These are phyloP conservation scores for Halictus rubicundus DNA, from an alignment of 1,140 invertebrate species.

Conservation along the genomic window DNA sequence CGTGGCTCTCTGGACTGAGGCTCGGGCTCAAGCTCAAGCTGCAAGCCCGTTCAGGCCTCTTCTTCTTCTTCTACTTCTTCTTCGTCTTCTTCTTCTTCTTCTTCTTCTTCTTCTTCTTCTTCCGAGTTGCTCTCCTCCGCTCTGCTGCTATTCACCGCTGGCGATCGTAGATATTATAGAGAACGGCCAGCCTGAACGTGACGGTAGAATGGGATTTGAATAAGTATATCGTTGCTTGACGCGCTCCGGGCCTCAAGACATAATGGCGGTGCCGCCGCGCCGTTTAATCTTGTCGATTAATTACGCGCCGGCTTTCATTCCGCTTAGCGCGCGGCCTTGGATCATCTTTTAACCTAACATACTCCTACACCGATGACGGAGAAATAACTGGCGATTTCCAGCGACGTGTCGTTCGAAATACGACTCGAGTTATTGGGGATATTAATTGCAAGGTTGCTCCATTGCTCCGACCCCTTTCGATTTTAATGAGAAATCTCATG, in stretches of 20 bases:
- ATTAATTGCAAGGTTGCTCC: too few relatives aligned
- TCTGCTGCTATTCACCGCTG: slow-evolving; percentile 50
- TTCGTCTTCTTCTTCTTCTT: too few relatives aligned
- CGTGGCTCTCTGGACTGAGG: not conserved
- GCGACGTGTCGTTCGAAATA: too few relatives aligned
- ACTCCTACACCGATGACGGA: too few relatives aligned
- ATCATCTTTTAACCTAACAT: not conserved
- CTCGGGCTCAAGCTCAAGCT: too few relatives aligned
- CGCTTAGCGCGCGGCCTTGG: not conserved
- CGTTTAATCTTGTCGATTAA: slow-evolving; percentile 22
- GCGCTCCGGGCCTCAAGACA: slow-evolving; percentile 11
- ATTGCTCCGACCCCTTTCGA: too few relatives aligned
- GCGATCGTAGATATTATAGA: slow-evolving; percentile 58
- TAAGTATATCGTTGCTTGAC: slow-evolving; percentile 63
- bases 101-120: not conserved
- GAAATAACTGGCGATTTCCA: too few relatives aligned
- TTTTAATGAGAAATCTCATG: too few relatives aligned
- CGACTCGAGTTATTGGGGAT: too few relatives aligned
- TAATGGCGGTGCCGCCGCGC: slow-evolving; percentile 6
- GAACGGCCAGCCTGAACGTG: slow-evolving; percentile 19
- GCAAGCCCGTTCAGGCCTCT: too few relatives aligned
- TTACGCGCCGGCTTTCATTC: not conserved
- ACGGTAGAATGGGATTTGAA: slow-evolving; percentile 54
- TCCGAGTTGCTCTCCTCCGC: too few relatives aligned
- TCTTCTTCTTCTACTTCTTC: too few relatives aligned